Percentiles rank a stretch among this genome's conserved stretches.
Evolutionary conservation across 2,113 vertebrate genomes (phyloP).

Genomic region (Cygnus buccinator): DNA sequence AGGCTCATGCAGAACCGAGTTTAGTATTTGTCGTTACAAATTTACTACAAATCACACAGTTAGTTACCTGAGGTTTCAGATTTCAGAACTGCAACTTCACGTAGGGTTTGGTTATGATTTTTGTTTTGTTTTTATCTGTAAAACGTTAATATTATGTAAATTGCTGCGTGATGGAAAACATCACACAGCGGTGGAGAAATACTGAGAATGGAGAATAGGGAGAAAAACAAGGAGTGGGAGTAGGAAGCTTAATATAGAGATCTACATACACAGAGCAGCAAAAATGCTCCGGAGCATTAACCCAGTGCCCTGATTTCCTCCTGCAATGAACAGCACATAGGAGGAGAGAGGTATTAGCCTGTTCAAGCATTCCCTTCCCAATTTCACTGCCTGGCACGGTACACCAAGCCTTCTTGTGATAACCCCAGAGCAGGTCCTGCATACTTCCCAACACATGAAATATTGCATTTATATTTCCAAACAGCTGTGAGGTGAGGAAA

Average conservation of each 20-base stretch:
- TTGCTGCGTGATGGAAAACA: accelerated
- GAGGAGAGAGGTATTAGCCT: accelerated
- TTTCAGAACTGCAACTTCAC: neutral
- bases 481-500: neutral
- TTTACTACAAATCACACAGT: neutral
- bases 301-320: neutral
- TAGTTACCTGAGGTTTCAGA: neutral
- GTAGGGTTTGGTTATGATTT: neutral
- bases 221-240: neutral
- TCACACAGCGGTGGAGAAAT: no score
- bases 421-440: neutral
- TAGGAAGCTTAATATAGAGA: neutral
- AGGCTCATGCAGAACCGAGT: neutral
- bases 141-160: neutral
- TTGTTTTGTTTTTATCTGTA: neutral
- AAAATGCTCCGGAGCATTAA: neutral
- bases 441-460: accelerated
- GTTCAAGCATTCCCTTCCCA: neutral
- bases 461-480: neutral
- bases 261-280: neutral
- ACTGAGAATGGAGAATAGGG: no score
- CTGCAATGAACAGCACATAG: neutral
- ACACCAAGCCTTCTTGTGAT: accelerated
- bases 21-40: neutral
- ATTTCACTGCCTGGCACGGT: neutral